These are phyloP conservation scores for Tenthredo distinguenda DNA, from an alignment of 2,888 invertebrate genomes.

Conservation along the genomic window DNA sequence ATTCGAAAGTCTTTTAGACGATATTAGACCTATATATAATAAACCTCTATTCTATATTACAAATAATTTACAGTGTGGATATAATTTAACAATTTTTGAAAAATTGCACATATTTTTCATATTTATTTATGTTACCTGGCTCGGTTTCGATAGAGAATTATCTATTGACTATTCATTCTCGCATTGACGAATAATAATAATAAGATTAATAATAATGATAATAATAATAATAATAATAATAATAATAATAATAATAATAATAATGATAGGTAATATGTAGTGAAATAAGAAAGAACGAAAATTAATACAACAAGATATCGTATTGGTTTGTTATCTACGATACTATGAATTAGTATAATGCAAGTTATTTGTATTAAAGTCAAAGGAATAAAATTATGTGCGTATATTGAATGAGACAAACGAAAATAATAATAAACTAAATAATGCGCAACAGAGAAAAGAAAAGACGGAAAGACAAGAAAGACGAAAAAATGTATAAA, in stretches of 20 bases:
- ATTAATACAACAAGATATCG: constrained; percentile 22
- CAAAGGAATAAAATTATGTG: constrained; percentile 27
- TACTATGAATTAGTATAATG: background rate
- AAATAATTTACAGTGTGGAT: constrained; percentile 51
- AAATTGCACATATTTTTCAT: constrained; percentile 50
- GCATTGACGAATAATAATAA: constrained; percentile 25
- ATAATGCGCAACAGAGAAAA: background rate
- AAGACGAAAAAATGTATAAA: background rate
- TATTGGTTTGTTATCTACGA: constrained; percentile 10
- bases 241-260: background rate
- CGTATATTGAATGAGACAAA: constrained; percentile 31
- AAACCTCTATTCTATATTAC: constrained; percentile 53
- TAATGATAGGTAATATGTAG: background rate
- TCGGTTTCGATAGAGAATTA: constrained; percentile 53
- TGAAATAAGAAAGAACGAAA: background rate
- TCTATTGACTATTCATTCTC: constrained; percentile 51
- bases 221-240: background rate
- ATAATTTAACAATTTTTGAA: constrained; percentile 46
- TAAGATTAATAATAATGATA: constrained; percentile 4
- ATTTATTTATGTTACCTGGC: constrained; percentile 47
- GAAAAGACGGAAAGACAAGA: too few species aligned
- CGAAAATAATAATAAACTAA: background rate
- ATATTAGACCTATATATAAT: constrained; percentile 44
- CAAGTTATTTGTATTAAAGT: background rate
- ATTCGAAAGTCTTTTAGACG: constrained; percentile 46